phyloP scores from a whole-genome alignment of 2,888 invertebrate species.

The Aleiodes testaceus region DNA sequence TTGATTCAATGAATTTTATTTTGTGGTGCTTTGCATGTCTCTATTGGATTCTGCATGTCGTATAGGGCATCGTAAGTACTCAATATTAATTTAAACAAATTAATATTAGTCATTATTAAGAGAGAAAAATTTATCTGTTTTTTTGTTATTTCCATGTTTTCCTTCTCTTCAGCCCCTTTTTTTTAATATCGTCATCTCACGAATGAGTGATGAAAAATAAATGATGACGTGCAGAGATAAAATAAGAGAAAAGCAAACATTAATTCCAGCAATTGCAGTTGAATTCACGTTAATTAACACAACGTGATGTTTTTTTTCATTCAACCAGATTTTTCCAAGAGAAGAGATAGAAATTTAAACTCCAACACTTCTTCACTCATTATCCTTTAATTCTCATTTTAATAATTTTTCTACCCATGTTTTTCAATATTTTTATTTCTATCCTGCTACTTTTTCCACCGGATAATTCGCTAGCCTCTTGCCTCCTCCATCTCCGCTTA shows the following conservation, averaged over 20 bases:
- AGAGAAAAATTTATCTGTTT: no score
- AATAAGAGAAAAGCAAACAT: not conserved
- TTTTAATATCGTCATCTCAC: no score
- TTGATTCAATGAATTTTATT: slow-evolving; percentile 70
- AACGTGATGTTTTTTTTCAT: not conserved
- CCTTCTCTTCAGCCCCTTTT: no score
- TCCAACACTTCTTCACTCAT: not conserved
- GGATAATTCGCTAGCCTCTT: slow-evolving; percentile 23
- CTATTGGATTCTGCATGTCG: slow-evolving; percentile 72
- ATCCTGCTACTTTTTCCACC: not conserved
- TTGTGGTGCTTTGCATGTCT: slow-evolving; percentile 73
- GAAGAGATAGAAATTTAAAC: not conserved
- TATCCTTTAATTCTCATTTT: not conserved
- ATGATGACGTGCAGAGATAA: not conserved
- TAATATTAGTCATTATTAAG: slow-evolving; percentile 25
- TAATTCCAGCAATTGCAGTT: not conserved
- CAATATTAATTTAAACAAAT: slow-evolving; percentile 58
- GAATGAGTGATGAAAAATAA: not conserved
- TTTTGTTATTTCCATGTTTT: no score
- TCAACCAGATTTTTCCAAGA: not conserved
- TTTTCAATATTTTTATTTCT: not conserved
- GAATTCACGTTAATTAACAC: not conserved
- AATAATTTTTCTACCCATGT: not conserved
- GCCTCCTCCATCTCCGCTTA: not conserved
- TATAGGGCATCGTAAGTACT: slow-evolving; percentile 73